A percentile compares a stretch with the other conserved stretches of the same genome.
These are phyloP conservation scores for Athetis lepigone DNA, from an alignment of 2,888 invertebrate species.

Conservation along the genomic window DNA sequence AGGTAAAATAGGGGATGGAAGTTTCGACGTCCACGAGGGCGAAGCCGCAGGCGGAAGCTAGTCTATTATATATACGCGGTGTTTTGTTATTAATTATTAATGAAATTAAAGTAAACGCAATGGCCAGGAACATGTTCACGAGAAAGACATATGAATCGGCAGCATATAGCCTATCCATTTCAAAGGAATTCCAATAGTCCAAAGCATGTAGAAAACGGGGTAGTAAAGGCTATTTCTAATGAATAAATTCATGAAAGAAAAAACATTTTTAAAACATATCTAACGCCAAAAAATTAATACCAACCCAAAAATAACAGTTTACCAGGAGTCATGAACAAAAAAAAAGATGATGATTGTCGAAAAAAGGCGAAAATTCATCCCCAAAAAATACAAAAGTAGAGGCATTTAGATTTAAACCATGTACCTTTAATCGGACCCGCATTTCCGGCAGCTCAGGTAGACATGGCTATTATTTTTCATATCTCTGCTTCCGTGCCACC, in stretches of 20 bases:
- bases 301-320: constrained; percentile 21
- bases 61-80: no score
- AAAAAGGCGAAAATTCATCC: constrained; percentile 28
- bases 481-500: constrained; percentile 80
- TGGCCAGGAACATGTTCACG: no score
- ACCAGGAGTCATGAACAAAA: constrained; percentile 22
- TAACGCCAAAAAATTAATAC: not conserved
- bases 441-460: constrained; percentile 74
- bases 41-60: no score
- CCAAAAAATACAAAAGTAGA: constrained; percentile 64
- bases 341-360: constrained; percentile 27
- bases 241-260: not conserved
- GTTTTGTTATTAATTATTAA: no score
- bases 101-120: no score
- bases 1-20: no score
- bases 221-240: no score
- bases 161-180: no score
- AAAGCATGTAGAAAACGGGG: no score
- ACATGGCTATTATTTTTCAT: constrained; percentile 83
- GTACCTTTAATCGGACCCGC: constrained; percentile 74
- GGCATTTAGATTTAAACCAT: constrained; percentile 71
- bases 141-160: no score
- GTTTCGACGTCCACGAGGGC: no score
- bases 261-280: not conserved
- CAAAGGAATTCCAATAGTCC: no score